phyloP scores from a whole-genome alignment of 2,888 invertebrate genomes.

The Lucinisca nassula region DNA sequence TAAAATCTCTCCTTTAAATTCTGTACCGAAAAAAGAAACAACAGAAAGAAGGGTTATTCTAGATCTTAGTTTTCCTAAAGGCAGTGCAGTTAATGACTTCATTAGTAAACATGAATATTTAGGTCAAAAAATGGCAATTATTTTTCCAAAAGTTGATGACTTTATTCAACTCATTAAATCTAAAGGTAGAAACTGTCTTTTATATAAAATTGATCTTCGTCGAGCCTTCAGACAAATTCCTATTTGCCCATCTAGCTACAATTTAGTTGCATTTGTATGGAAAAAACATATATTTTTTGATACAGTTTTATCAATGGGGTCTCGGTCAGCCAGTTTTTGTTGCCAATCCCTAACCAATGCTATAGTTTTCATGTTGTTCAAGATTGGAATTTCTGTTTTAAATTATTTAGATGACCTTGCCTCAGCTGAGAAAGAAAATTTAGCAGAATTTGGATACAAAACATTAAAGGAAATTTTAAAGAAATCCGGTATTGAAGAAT shows the following conservation, averaged over 20 bases:
- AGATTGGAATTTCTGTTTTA: not conserved
- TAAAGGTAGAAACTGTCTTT: not conserved
- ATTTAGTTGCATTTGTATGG: not conserved
- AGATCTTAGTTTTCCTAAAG: slow-evolving; percentile 2
- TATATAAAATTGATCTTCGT: not conserved
- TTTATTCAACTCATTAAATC: not conserved
- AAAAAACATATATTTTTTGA: not conserved
- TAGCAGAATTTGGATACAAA: not conserved
- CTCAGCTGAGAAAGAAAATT: not conserved
- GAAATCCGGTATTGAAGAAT: not conserved
- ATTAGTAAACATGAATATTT: not conserved
- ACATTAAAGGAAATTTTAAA: not conserved
- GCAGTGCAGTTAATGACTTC: not conserved
- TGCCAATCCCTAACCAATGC: not conserved
- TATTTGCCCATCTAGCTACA: not conserved
- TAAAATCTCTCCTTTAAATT: no score
- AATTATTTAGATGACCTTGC: slow-evolving; percentile 17
- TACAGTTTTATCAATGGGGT: slow-evolving; percentile 4
- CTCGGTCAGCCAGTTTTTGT: not conserved
- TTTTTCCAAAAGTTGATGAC: slow-evolving; percentile 13
- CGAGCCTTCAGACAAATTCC: not conserved
- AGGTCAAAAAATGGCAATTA: not conserved
- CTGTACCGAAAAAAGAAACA: not conserved
- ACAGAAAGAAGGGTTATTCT: not conserved
- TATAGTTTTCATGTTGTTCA: not conserved